Conservation (phyloP, 2,797 vertebrate genomes). For the Dendrocincla fuliginosa region DNA sequence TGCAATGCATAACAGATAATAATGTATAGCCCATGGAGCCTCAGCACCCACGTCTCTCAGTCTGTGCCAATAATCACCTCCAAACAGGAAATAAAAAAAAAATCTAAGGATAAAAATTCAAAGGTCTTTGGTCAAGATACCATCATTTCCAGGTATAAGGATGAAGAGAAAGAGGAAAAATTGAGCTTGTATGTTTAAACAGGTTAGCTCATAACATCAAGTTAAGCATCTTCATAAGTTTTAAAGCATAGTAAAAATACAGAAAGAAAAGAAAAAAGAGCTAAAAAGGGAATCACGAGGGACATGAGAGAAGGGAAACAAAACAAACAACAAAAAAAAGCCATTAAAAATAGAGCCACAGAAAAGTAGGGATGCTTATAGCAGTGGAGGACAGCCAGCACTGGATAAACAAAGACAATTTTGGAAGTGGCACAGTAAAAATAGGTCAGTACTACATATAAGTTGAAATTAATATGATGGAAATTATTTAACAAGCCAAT, state of each 20-base stretch:
- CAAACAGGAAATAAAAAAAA: neutral
- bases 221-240: neutral
- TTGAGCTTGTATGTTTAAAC: neutral
- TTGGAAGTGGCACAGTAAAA: constrained; percentile 47
- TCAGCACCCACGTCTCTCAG: neutral
- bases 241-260: neutral
- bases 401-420: constrained; percentile 42
- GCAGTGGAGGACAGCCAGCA: constrained; percentile 30
- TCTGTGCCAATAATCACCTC: neutral
- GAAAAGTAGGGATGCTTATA: constrained; percentile 26
- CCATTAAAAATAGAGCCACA: constrained; percentile 32
- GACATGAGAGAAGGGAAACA: neutral
- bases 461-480: constrained; percentile 51
- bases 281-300: neutral
- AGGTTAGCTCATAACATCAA: fast-evolving
- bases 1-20: fast-evolving
- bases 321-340: neutral
- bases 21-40: fast-evolving
- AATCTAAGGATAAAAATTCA: neutral
- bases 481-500: constrained; percentile 50
- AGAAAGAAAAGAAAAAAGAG: neutral
- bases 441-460: constrained; percentile 35
- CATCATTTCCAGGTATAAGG: neutral
- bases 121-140: neutral
- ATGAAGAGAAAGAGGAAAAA: neutral